Evolutionary conservation across 30 jellyfish, hydroid and myxozoan species (phyloP), one percentile per base, ranked within the genome.

Genomic region (Turritopsis rubra): DNA sequence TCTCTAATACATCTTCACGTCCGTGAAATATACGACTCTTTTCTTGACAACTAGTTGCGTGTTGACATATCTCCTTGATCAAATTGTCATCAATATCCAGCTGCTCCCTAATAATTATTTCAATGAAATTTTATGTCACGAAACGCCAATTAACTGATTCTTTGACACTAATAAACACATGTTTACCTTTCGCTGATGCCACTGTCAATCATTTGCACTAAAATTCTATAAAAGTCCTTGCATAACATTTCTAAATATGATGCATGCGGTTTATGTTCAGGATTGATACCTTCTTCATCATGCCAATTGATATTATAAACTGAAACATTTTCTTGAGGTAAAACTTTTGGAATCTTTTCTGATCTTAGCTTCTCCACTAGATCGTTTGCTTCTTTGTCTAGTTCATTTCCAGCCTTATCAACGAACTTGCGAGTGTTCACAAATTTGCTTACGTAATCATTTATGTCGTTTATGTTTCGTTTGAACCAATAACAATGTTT

Each of bases 401-500:
- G 83, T 72, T 83, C 94, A 18, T 4, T 27, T 1, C 88, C 79
- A 21, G 85, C 60, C 84, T 91, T 91, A 79, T 91, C 97, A 28
- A 91, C 83, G 52, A 91, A 91, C 72, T 80, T 73, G 25, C 96
- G 83, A 4, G 96, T 85, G 73, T 86, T 87, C 28, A 54, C 41
- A 54, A 79, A 79, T 41, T 3, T 41, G 72, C 83, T 88, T 1
- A 86, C 52, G 52, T 86, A 22, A 26, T 87, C 93, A 24, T 78
- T 41, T 26, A 91, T 21, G 82, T 91, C 91, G 13, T 73, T 68
- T 73, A 91, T 91, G 79, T 83, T 80, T 20, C 97, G 89, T 54
- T 91, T 81, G 80, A 91, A 91, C 97, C 97, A 91, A 75, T 24
- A 80, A 79, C 97, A 91, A 54, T 91, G 97, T 41, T 80, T 79